Evolutionary conservation across 2,797 vertebrate species (phyloP).

Genomic region (Graptemys geographica): DNA sequence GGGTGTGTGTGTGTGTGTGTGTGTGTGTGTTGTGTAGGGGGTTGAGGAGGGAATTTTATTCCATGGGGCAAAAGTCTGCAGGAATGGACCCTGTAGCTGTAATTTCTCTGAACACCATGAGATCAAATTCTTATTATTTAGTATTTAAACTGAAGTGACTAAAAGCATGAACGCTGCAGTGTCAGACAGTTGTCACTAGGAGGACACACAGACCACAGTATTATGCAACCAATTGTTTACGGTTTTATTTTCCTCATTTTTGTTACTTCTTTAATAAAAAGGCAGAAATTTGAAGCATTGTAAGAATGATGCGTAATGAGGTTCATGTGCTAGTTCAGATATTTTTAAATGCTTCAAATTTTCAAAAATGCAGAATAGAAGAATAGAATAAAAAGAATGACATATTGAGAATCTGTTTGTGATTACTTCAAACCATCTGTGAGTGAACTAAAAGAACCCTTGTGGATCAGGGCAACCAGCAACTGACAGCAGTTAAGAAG

Average conservation of each 20-base stretch:
- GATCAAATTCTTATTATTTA: neutral
- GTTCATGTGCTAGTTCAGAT: neutral
- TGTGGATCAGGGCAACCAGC: rapidly evolving
- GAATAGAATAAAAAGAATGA: neutral
- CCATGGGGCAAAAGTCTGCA: neutral
- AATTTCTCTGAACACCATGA: neutral
- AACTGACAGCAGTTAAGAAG: neutral
- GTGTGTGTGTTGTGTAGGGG: neutral
- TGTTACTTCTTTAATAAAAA: neutral
- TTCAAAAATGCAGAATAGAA: neutral
- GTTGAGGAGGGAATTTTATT: neutral
- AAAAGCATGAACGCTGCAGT: slow-evolving; percentile 56
- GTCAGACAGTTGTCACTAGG: slow-evolving; percentile 71
- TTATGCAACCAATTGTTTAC: slow-evolving; percentile 54
- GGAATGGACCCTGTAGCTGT: neutral
- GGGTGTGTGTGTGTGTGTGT: rapidly evolving
- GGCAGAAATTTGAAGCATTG: neutral
- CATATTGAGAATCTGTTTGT: neutral
- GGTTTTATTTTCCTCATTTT: neutral
- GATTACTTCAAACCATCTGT: neutral
- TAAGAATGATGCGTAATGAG: neutral
- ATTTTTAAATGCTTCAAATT: neutral
- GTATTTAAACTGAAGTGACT: neutral
- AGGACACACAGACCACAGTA: slow-evolving; percentile 74
- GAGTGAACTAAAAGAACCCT: neutral